phyloP scores from a whole-genome alignment of 35 echinoderm and acorn worm genomes.

The Patiria miniata region DNA sequence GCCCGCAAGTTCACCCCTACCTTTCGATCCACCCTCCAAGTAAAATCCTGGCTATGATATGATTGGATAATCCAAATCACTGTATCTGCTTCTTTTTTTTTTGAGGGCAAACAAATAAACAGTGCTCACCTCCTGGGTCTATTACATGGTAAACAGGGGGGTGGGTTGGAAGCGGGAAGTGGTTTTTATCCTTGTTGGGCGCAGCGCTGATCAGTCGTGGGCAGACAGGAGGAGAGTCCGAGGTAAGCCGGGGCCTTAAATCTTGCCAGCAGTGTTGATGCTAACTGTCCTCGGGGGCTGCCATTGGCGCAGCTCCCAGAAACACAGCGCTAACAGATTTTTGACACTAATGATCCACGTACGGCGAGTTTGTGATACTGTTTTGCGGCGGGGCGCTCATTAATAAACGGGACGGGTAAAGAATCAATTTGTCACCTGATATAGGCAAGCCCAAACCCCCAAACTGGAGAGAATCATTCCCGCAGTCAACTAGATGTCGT shows the following conservation, averaged over 20 bases:
- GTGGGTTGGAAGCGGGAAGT: background rate
- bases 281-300: background rate
- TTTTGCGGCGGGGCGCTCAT: too few species aligned
- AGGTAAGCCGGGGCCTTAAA: background rate
- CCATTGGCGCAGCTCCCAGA: background rate
- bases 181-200: background rate
- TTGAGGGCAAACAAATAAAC: slow-evolving; percentile 29
- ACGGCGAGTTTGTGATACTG: background rate
- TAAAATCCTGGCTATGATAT: slow-evolving; percentile 20
- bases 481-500: too few species aligned
- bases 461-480: too few species aligned
- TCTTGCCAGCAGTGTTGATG: slow-evolving; percentile 24
- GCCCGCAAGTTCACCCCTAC: too few species aligned
- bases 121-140: slow-evolving; percentile 12
- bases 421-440: too few species aligned
- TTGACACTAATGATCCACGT: slow-evolving; percentile 7
- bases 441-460: too few species aligned
- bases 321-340: slow-evolving; percentile 21
- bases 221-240: background rate
- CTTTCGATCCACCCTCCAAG: too few species aligned
- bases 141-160: slow-evolving; percentile 22
- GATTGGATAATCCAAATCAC: background rate
- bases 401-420: too few species aligned
- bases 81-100: slow-evolving; percentile 11
- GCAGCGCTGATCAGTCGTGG: background rate